These are phyloP conservation scores for Caretta caretta DNA, from an alignment of 2,113 vertebrate species.

Conservation along the genomic window DNA sequence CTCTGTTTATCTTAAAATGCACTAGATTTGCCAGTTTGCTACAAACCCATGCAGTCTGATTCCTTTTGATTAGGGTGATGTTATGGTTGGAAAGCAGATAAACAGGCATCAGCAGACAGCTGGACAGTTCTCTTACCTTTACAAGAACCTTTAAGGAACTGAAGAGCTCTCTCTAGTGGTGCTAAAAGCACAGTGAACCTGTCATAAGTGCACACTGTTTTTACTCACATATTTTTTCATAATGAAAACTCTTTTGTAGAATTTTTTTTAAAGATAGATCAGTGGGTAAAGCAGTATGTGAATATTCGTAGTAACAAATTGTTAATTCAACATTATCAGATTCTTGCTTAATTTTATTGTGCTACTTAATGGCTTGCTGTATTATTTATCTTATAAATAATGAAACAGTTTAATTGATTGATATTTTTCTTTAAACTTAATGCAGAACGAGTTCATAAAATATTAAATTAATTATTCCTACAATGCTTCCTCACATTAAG, in stretches of 20 bases:
- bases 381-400: slow-evolving; percentile 84
- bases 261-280: slow-evolving; percentile 61
- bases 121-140: slow-evolving; percentile 60
- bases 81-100: slow-evolving; percentile 47
- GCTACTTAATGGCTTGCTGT: slow-evolving; percentile 74
- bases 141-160: slow-evolving; percentile 76
- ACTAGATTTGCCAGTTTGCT: slow-evolving; percentile 33
- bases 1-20: slow-evolving; percentile 34
- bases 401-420: slow-evolving; percentile 69
- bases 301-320: slow-evolving; percentile 72
- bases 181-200: slow-evolving; percentile 52
- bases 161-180: slow-evolving; percentile 89
- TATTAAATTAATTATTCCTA: slow-evolving; percentile 82
- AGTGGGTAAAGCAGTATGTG: slow-evolving; percentile 32
- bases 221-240: background rate
- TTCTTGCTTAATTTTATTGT: slow-evolving; percentile 83
- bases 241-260: slow-evolving; percentile 43
- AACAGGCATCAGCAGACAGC: slow-evolving; percentile 37
- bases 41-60: background rate
- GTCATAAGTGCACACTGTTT: background rate
- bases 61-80: background rate
- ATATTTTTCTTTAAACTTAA: slow-evolving; percentile 72
- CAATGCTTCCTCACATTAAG: slow-evolving; percentile 65
- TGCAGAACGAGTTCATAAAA: slow-evolving; percentile 78
- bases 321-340: slow-evolving; percentile 79